phyloP scores from a whole-genome alignment of 92 coral and sea anemone genomes.

The Micromussa lordhowensis region DNA sequence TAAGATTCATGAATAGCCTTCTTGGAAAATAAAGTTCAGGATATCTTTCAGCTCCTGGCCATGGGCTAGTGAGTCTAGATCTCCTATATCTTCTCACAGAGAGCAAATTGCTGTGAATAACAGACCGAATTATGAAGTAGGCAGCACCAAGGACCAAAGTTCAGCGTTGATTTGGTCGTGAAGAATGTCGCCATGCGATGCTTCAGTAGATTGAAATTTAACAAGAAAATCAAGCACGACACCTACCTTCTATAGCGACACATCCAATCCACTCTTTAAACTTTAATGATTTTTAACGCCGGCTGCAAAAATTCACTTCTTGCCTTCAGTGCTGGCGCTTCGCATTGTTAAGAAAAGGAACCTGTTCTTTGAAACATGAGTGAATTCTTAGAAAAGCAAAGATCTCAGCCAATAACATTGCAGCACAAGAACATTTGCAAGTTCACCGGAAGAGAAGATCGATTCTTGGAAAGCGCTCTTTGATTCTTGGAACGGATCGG shows the following conservation, averaged over 20 bases:
- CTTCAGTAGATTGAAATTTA: not conserved
- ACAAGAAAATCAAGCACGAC: not conserved
- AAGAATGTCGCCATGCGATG: not conserved
- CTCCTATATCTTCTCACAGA: not conserved
- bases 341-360: not conserved
- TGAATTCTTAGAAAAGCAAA: constrained; percentile 2
- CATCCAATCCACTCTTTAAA: not conserved
- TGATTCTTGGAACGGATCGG: not conserved
- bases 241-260: not conserved
- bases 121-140: not conserved
- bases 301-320: not conserved
- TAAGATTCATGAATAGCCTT: not conserved
- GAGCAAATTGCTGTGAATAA: not conserved
- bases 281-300: not conserved
- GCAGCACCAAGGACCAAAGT: not conserved
- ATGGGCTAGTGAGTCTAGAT: not conserved
- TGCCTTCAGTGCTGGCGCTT: not conserved
- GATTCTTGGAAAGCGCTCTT: not conserved
- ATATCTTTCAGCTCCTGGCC: not conserved
- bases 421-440: not conserved
- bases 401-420: constrained; percentile 20
- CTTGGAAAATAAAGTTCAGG: not conserved
- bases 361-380: constrained; percentile 1
- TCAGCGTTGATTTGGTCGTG: too few species aligned
- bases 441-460: not conserved